Evolutionary conservation across 2,888 invertebrate genomes (phyloP), one percentile per base, ranked within the genome.

Genomic region (Heliothis peltigera): DNA sequence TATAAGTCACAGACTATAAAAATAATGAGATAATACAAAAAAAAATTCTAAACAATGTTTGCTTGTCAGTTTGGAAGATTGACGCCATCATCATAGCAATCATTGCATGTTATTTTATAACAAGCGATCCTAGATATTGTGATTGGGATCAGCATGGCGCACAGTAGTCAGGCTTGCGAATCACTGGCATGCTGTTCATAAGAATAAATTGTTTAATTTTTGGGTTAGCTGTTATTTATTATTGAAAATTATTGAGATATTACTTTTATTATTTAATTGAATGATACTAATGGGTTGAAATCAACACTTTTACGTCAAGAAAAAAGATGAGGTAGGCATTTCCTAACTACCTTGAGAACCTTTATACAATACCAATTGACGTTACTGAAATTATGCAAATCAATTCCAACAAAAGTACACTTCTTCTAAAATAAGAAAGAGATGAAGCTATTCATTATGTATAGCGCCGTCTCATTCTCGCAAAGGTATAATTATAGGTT

Each of bases 181-280:
- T 86, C 88, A 85, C 85, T 75, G 85, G 85, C 87, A 86, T 86
- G 87, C 85, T 83, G 81, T 77, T 71, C 64, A 77, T 77, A 77
- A 77, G 73, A 75, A 35, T 61, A 65, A 75, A 80, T 75, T 81
- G 79, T 80, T 77, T 64, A 75, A 70, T 61, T 71, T 60, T 72
- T 72, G 77, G 79, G 81, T 63, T 77, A 83, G 84, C 85, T 87
- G 84, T 83, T 80, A 74, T 78, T 12, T 46, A 21, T 35, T 35
- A 35, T 35, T 35, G 12, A 15, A 35, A 35, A 35, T 1, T n/a
- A n/a, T n/a, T 2, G 28, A 28, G 2, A 28, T 2, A 28, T 28
- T 28, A 7, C 8, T 25, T 25, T 6, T 1, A 25, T 7, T 28
- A 0, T 28, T 28, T 28, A 28, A 28, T 28, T 28, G 8, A 28